phyloP scores from a whole-genome alignment of 1,140 invertebrate genomes.

The Caenorhabditis brenneri region DNA sequence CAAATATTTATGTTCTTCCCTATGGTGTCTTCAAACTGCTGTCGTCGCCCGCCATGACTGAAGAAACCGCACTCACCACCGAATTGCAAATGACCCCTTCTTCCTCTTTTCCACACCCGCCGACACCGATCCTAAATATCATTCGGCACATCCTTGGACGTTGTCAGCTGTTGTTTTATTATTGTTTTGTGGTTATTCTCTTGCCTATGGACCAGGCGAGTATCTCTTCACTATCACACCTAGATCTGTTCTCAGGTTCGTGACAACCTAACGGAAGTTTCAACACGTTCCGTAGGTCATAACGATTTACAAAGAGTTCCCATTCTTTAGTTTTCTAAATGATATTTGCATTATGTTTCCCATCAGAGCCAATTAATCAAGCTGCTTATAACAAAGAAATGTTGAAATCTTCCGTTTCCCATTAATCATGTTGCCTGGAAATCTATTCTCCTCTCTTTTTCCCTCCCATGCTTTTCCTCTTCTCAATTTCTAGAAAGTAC shows the following conservation, averaged over 20 bases:
- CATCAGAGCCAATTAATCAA: too few relatives aligned
- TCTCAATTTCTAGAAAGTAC: background rate
- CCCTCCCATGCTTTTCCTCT: too few relatives aligned
- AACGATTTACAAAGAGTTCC: too few relatives aligned
- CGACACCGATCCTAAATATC: constrained; percentile 10
- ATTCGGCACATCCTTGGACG: background rate
- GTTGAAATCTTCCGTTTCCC: too few relatives aligned
- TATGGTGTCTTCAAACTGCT: background rate
- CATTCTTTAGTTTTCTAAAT: too few relatives aligned
- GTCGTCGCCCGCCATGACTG: constrained; percentile 21
- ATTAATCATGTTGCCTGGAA: too few relatives aligned
- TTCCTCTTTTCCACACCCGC: background rate
- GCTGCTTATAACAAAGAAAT: too few relatives aligned
- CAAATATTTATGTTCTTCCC: constrained; percentile 30
- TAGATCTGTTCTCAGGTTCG: background rate
- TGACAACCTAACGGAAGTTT: too few relatives aligned
- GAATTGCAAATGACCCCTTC: constrained; percentile 39
- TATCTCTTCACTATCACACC: background rate
- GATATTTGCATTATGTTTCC: too few relatives aligned
- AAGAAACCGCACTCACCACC: background rate
- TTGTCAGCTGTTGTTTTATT: constrained; percentile 39
- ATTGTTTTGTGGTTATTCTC: constrained; percentile 23
- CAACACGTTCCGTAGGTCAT: too few relatives aligned
- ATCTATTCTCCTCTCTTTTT: too few relatives aligned
- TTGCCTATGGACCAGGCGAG: background rate